Conservation (phyloP, 2,113 vertebrate genomes). For the Struthio camelus region DNA sequence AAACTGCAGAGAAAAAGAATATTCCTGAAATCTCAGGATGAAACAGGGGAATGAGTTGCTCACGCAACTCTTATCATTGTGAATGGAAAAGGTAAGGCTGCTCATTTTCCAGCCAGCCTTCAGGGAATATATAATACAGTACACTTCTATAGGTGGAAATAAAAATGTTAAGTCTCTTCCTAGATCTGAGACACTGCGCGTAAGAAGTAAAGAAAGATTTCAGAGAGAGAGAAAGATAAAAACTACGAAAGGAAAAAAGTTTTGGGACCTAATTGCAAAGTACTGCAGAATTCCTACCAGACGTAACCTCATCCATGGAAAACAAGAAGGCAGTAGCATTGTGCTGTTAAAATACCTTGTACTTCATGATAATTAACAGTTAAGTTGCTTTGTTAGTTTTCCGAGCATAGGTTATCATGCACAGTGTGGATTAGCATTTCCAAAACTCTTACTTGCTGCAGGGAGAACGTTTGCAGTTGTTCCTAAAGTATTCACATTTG, state of each 20-base stretch:
- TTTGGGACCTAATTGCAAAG: slow-evolving; percentile 20
- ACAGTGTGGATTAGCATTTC: background rate
- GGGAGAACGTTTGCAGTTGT: too few species aligned
- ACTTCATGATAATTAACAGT: background rate
- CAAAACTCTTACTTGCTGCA: background rate
- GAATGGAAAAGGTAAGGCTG: background rate
- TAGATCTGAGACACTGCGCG: slow-evolving; percentile 75
- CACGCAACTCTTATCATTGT: background rate
- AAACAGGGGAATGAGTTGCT: background rate
- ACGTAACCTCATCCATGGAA: background rate
- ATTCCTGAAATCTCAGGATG: background rate
- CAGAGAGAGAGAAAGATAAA: background rate
- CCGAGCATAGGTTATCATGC: background rate
- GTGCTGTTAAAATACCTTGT: background rate
- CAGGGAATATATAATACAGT: background rate
- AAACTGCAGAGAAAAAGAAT: background rate
- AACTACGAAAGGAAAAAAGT: background rate
- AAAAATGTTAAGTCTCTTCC: background rate
- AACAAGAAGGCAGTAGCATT: slow-evolving; percentile 27
- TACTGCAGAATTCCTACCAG: background rate
- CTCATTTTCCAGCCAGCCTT: background rate
- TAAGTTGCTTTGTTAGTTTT: background rate
- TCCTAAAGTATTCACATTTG: background rate
- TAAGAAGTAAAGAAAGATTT: background rate
- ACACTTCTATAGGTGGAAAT: background rate